Percentiles rank a stretch among this genome's conserved stretches.
These are phyloP conservation scores for Stictonetta naevosa DNA, from an alignment of 2,113 vertebrate species.

Conservation along the genomic window DNA sequence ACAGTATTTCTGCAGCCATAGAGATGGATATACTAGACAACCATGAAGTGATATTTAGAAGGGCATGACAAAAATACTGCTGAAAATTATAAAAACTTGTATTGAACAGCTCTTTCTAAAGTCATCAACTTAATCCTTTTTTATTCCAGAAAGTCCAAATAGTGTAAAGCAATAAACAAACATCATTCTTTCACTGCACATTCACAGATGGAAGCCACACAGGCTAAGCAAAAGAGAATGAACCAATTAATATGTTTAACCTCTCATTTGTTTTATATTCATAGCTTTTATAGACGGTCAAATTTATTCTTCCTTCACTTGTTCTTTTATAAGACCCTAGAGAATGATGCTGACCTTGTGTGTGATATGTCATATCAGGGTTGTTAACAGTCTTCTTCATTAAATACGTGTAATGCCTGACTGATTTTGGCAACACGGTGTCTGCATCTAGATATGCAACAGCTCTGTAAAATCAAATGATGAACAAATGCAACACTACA, in stretches of 20 bases:
- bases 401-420: neutral
- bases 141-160: neutral
- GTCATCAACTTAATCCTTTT: neutral
- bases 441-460: fast-evolving
- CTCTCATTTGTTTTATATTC: neutral
- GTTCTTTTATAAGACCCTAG: neutral
- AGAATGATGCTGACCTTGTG: neutral
- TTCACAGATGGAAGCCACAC: neutral
- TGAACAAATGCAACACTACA: neutral
- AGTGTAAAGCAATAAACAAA: neutral
- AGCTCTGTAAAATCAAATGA: neutral
- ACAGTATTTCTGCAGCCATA: neutral
- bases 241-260: neutral
- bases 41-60: neutral
- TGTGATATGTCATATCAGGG: neutral
- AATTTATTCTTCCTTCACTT: neutral
- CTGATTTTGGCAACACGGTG: neutral
- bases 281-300: neutral
- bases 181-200: neutral
- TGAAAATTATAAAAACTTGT: neutral
- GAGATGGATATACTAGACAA: neutral
- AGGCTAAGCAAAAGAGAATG: neutral
- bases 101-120: neutral
- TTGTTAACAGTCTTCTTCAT: neutral
- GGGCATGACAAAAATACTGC: neutral